Base-by-base conservation (phyloP, 2,113 vertebrate species). In the Ciconia maguari region DNA sequence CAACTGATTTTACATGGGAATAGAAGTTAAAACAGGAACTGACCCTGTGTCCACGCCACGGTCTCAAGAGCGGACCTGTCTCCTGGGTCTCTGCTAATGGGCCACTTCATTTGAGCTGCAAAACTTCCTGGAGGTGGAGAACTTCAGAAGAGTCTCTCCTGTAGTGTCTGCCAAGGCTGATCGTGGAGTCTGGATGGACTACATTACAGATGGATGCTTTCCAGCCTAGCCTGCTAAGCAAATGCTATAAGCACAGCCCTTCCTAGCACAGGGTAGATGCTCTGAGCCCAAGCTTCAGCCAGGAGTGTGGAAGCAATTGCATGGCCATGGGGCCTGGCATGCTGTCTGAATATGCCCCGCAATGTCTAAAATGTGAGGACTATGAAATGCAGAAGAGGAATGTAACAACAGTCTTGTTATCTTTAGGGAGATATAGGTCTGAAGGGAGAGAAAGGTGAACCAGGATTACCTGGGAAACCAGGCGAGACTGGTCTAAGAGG, bases 401-500 rank as follows among this genome's bases (percentile, higher is more conserved):
- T 2, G 1, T 94, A 76, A 92, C 38, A 21, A 10, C 5, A 32
- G 17, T 26, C 41, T 61, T 38, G 6, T 97, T 84, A 95, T 49
- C 44, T 74, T 83, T 11, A 99, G 99, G 99, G 99, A 13, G 98
- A 98, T 32, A 96, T 96, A 61, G 98, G 98, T 44, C 93, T 14
- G 18, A 98, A 98, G 93, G 99, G 99, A 22, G 97, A 98, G 19
- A 98, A 98, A 74, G 99, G 99, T 25, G 95, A 93, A 46, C 42
- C 92, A 62, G 98, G 98, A 70, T 80, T 92, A 48, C 80, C 97
- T 34, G 99, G 98, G 93, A 98, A 97, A 93, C 91, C 98, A 90
- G 99, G 98, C 94, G 77, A 97, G 91, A 91, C 98, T 16, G 98
- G 99, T 97, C 98, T 99, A 98, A 99, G 98, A 99, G 99, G 99